Base-by-base conservation (phyloP, 2,888 invertebrate species). In the Sturmia bella region DNA sequence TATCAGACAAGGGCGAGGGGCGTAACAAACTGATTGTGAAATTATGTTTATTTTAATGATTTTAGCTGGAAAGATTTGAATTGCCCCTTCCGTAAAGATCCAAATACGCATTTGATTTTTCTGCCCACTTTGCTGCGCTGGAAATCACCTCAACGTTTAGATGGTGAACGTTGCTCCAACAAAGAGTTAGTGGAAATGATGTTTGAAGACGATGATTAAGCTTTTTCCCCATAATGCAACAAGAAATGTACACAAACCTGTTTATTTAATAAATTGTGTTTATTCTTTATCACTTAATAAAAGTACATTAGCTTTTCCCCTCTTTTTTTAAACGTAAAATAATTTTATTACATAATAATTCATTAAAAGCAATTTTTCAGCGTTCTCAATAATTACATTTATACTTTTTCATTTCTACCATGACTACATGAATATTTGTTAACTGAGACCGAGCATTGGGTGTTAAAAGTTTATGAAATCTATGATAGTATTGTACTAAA, bases 331-430 rank as follows among this genome's bases (percentile, higher is more conserved):
- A 19, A 39, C 27, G 39, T 54, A n/a, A 24, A 52, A 64, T 45
- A 70, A 41, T 66, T 75, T 69, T 43, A 64, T 52, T 12, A 77
- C 19, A 24, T 39, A 21, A 9, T 54, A 17, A 0, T 43, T 27
- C 13, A 9, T 4, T 11, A 41, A 6, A 54, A 13, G 13, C 27
- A 43, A 69, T 52, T 15, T 64, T 50, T 57, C 19, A 11, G 24
- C 52, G 27, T 70, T 59, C 54, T 92, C 92, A 98, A 92, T 97
- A 99, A 91, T 95, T 96, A 7, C 97, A 97, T 92, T 99, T 99
- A 91, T 99, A 99, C 92, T 99, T 99, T 91, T 99, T 99, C 84
- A 99, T 97, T 92, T 99, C 99, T 1, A 99, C 98, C 97, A 99
- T 99, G 79, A 99, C 96, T 80, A 98, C 97, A 92, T 99, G 99